Base-by-base conservation (phyloP, 2,888 invertebrate species). In the Andrena praecox region DNA sequence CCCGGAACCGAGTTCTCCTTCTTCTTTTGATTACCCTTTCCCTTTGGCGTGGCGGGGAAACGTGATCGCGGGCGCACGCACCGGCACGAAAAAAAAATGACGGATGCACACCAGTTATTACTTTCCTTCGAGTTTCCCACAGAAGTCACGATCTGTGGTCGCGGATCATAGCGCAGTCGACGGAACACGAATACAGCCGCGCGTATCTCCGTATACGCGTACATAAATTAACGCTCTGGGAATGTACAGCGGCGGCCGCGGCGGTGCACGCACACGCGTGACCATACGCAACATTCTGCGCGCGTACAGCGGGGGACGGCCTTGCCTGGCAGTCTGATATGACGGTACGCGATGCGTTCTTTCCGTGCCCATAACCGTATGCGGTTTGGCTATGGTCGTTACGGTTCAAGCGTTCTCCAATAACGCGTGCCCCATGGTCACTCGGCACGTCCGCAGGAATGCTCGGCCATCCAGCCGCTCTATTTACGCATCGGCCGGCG, bases 71-170 rank as follows among this genome's bases (percentile, higher is more conserved):
- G 48, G 62, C 54, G 52, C 73, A 77, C 72, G 72, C 64, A 73
- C 42, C 27, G 48, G 56, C 66, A 83, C 80, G 78, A 80, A 79
- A 68, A 76, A 77, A 76, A 70, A 83, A 79, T 86, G 79, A 80
- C 81, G 83, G 80, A 86, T 81, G 74, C 68, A 68, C 80, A 67
- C 16, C 87, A 87, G 90, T 90, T 91, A 92, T 92, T 91, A 92
- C 91, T 90, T 90, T 91, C 87, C 92, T 93, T 91, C 90, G 90
- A 91, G 91, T 93, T 94, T 93, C 93, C 93, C 94, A 93, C 94
- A 93, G 91, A 91, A 93, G 93, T 93, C 93, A 93, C 92, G 93
- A 94, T 94, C 92, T 91, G 93, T 90, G 93, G 93, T 93, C 93
- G 92, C 93, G 92, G 91, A 93, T 93, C 93, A 93, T 93, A 93